Conservation (phyloP, 2,888 invertebrate genomes). For the Tinea semifulvella region DNA sequence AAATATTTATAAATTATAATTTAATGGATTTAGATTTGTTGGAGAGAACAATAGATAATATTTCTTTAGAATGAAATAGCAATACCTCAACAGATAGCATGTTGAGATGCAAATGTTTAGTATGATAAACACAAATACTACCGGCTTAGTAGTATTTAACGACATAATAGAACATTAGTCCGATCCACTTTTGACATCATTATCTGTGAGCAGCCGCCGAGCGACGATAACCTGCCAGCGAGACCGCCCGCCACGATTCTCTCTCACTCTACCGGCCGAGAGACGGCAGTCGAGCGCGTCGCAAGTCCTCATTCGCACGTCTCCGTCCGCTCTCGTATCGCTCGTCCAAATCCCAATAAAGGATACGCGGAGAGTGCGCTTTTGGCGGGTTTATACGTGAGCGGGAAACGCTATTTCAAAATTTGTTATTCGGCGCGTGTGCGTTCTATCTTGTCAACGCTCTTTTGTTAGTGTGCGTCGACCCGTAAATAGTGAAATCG, state of each 20-base stretch:
- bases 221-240: constrained; percentile 58
- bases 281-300: constrained; percentile 52
- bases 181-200: constrained; percentile 67
- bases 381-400: constrained; percentile 7
- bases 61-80: no score
- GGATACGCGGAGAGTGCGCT: constrained; percentile 44
- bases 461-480: constrained; percentile 28
- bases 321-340: constrained; percentile 20
- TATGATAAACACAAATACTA: not conserved
- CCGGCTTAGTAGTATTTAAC: constrained; percentile 4
- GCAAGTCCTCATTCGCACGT: constrained; percentile 40
- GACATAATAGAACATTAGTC: constrained; percentile 36
- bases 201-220: constrained; percentile 56
- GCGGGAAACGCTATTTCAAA: not conserved
- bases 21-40: no score
- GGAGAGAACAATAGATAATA: no score
- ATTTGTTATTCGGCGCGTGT: not conserved
- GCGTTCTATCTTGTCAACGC: not conserved
- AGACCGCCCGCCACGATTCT: constrained; percentile 39
- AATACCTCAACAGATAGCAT: not conserved
- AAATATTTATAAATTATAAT: no score
- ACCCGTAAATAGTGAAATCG: constrained; percentile 41
- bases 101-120: not conserved
- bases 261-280: constrained; percentile 24
- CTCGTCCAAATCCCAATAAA: constrained; percentile 22